Evolutionary conservation across 2,888 invertebrate species (phyloP), one percentile per base, ranked within the genome.

Genomic region (Malthinus flaveolus): DNA sequence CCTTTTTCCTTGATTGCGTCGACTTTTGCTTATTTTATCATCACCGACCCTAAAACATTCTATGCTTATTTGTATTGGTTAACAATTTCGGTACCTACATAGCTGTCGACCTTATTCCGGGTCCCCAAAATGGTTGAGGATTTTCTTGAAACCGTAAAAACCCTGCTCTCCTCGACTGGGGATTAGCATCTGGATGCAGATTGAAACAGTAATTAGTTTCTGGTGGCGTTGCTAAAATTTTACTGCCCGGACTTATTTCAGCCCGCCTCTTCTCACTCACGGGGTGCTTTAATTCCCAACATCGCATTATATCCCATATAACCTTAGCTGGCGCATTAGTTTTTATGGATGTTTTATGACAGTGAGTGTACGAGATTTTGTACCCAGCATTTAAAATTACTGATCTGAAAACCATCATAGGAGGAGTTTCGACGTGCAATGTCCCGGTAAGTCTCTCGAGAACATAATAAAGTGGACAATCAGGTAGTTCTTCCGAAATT

Each of bases 301-400:
- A 84, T 59, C 95, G 82, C 68, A 97, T 83, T 53, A 97, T 86
- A 77, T 97, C 97, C 98, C 98, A 99, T 11, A 99, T 73, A 7
- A 96, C 83, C 1, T 81, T 78, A 35, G 87, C 79, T 0, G 99
- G 95, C 2, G 98, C 98, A 74, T 92, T 83, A 0, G 98, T 98
- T 80, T 99, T 99, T 13, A 98, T 81, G 0, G 96, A 95, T 65
- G 87, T 86, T 73, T 90, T 91, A 63, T 86, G 85, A 54, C 93
- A 91, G 80, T 99, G 99, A 0, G 97, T 95, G 70, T 87, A 88
- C 0, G 97, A 97, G 1, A 98, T 97, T 68, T 86, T 82, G 78
- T 91, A 95, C 0, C 97, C 97, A 0, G 91, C 91, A 78, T 95
- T 91, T 56, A 96, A 76, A 49, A 97, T 78, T 0, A 95, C 96